phyloP scores from a whole-genome alignment of 2,797 vertebrate genomes.

The Phataginus tricuspis region DNA sequence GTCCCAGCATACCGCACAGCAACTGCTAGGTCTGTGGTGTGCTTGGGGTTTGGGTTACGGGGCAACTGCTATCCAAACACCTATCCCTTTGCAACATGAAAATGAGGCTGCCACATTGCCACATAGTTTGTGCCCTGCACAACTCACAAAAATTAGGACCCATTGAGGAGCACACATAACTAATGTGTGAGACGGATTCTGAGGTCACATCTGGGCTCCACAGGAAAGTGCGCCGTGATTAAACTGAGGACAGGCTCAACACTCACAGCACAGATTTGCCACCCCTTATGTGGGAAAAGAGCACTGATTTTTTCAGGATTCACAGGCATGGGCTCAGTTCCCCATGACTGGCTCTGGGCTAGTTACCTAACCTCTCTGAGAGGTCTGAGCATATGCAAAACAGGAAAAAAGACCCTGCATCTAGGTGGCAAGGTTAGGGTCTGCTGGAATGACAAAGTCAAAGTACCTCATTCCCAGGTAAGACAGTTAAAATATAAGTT shows the following conservation, averaged over 20 bases:
- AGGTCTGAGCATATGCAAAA: not conserved
- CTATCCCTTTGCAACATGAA: not conserved
- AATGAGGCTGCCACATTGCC: not conserved
- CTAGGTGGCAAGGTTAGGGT: not conserved
- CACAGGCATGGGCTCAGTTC: not conserved
- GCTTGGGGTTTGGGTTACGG: not conserved
- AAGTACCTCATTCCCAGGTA: not conserved
- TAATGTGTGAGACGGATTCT: not conserved
- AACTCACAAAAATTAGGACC: not conserved
- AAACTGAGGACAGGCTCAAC: not conserved
- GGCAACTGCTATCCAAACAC: not conserved
- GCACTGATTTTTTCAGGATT: slow-evolving; percentile 23
- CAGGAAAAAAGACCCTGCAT: not conserved
- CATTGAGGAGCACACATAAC: not conserved
- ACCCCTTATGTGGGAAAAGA: not conserved
- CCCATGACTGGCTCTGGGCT: not conserved
- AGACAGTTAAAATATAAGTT: not conserved
- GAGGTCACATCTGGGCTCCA: not conserved
- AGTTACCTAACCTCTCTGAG: not conserved
- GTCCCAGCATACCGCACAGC: not conserved
- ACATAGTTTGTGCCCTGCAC: not conserved
- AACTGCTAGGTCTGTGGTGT: not conserved
- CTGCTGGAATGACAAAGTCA: not conserved
- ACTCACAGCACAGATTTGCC: not conserved
- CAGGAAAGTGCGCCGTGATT: not conserved